A percentile compares a stretch with the other conserved stretches of the same genome.
These are phyloP conservation scores for Drosophila willistoni DNA, from an alignment of 1,140 invertebrate genomes.

Conservation along the genomic window DNA sequence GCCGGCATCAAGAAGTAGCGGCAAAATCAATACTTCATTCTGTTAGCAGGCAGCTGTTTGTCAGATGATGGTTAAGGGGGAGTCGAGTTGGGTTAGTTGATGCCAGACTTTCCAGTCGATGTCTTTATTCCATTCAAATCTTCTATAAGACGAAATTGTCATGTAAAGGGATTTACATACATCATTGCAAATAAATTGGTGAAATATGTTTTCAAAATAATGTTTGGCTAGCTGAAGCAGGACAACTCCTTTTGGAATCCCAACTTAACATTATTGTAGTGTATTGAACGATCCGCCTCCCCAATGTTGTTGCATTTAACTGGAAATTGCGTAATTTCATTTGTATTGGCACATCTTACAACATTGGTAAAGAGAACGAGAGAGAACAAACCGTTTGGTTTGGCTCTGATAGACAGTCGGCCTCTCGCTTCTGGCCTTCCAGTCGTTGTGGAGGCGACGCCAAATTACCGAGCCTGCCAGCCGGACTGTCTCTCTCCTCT, in stretches of 20 bases:
- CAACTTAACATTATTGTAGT: no score
- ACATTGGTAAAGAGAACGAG: conserved; percentile 20
- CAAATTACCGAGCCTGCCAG: conserved; percentile 8
- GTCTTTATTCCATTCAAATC: neutral
- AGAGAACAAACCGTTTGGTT: no score
- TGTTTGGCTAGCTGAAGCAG: no score
- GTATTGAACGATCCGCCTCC: no score
- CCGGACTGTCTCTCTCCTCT: neutral
- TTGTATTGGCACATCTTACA: conserved; percentile 47
- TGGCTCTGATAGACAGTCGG: neutral
- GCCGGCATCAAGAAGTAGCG: conserved; percentile 22
- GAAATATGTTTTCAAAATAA: no score
- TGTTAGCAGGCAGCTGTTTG: conserved; percentile 62
- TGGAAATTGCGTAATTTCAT: conserved; percentile 71
- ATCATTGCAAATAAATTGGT: no score
- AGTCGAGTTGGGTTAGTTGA: neutral
- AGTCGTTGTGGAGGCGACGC: conserved; percentile 27
- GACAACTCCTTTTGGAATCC: no score
- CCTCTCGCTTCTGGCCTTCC: conserved; percentile 41
- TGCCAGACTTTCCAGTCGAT: conserved; percentile 44
- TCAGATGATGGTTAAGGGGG: conserved; percentile 59
- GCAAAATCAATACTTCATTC: conserved; percentile 66
- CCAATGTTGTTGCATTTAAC: conserved; percentile 1
- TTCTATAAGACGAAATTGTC: no score
- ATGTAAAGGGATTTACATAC: no score